Percentiles rank a stretch among this genome's conserved stretches.
These are phyloP conservation scores for Heliconius erato DNA, from an alignment of 2,888 invertebrate genomes.

Conservation along the genomic window DNA sequence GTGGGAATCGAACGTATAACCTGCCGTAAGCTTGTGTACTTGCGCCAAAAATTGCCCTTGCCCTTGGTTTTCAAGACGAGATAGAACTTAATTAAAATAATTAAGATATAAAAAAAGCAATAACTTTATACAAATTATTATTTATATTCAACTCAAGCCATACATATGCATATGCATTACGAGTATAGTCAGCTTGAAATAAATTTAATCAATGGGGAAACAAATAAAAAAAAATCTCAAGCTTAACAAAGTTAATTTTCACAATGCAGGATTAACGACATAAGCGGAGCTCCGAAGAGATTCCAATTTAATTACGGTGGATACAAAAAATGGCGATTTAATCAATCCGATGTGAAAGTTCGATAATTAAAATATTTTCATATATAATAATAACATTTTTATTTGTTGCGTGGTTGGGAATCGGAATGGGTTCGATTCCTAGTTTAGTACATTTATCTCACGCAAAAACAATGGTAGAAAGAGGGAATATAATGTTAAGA, in stretches of 20 bases:
- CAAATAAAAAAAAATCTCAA: slow-evolving; percentile 15
- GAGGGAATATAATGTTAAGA: no score
- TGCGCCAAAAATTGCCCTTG: no score
- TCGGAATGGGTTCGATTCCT: not conserved
- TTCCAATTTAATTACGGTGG: slow-evolving; percentile 47
- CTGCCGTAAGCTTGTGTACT: no score
- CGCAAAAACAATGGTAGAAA: no score
- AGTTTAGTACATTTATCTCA: not conserved
- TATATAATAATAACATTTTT: not conserved
- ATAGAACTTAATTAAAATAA: no score
- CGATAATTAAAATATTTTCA: slow-evolving; percentile 32
- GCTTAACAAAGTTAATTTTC: slow-evolving; percentile 45
- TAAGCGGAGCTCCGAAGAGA: slow-evolving; percentile 41
- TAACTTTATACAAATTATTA: not conserved
- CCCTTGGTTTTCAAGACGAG: no score
- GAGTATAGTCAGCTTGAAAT: slow-evolving; percentile 7
- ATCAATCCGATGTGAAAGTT: slow-evolving; percentile 33
- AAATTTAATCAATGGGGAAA: slow-evolving; percentile 29
- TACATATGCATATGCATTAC: no score
- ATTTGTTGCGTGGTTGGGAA: not conserved
- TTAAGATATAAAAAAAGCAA: no score
- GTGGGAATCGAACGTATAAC: no score
- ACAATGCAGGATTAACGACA: slow-evolving; percentile 43
- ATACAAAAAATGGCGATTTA: slow-evolving; percentile 38
- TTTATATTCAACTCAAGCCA: not conserved